Evolutionary conservation across 1,140 invertebrate genomes (phyloP).

Genomic region (Zaprionus tsacasi): DNA sequence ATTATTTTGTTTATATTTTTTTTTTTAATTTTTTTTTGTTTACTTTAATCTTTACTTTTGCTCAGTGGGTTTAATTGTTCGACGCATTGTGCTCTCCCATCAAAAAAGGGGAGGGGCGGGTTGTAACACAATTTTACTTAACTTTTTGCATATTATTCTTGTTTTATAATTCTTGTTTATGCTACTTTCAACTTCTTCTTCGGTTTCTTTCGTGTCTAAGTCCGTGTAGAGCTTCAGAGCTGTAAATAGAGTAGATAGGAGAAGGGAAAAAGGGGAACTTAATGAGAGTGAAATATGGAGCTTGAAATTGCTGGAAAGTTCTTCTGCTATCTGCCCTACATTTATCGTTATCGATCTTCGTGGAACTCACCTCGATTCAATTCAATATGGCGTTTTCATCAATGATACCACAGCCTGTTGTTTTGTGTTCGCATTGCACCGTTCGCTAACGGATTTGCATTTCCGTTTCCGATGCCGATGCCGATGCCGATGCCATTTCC

Average conservation of each 20-base stretch:
- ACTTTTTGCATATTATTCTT: conserved; percentile 28
- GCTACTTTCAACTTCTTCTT: background rate
- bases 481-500: conserved; percentile 31
- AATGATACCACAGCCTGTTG: conserved; percentile 84
- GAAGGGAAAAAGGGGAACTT: background rate
- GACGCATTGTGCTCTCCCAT: conserved; percentile 57
- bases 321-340: background rate
- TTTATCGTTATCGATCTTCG: background rate
- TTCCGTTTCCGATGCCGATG: conserved; percentile 31
- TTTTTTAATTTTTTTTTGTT: conserved; percentile 12
- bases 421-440: conserved; percentile 71
- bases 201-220: conserved; percentile 24
- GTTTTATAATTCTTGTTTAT: conserved; percentile 19
- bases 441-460: conserved; percentile 43
- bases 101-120: conserved; percentile 38
- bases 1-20: conserved; percentile 24
- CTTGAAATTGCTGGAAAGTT: background rate
- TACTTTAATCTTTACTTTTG: conserved; percentile 44
- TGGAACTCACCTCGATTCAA: conserved; percentile 77
- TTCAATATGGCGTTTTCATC: conserved; percentile 80
- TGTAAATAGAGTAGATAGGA: conserved; percentile 15
- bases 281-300: background rate
- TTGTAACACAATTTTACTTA: conserved; percentile 36
- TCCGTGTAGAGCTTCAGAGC: conserved; percentile 62
- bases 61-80: conserved; percentile 76